These are phyloP conservation scores for Python bivittatus DNA, from an alignment of 2,113 vertebrate species.

Conservation along the genomic window DNA sequence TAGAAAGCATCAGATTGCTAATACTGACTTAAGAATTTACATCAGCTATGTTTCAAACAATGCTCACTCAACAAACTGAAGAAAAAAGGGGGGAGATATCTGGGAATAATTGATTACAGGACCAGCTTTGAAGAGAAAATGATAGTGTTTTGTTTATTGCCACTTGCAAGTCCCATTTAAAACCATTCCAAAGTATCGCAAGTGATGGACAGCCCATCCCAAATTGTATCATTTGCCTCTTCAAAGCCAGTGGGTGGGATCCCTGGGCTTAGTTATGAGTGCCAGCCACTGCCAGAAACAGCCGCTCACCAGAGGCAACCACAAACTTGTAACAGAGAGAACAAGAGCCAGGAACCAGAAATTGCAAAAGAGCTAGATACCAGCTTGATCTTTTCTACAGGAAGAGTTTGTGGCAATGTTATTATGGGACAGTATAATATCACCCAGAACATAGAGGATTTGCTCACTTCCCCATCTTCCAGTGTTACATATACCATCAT, in stretches of 20 bases:
- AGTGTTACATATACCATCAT: not conserved
- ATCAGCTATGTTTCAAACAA: not conserved
- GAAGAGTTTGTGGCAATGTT: not conserved
- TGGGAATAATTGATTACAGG: not conserved
- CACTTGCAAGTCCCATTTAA: not conserved
- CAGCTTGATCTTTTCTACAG: not conserved
- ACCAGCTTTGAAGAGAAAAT: not conserved
- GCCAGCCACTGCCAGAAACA: not conserved
- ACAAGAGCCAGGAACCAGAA: not conserved
- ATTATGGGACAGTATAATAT: not conserved
- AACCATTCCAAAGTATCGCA: not conserved
- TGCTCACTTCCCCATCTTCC: not conserved
- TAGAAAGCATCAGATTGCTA: not conserved
- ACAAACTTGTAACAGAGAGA: not conserved
- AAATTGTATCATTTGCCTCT: not conserved
- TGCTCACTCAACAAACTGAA: not conserved
- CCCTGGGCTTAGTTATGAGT: not conserved
- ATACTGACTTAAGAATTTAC: not conserved
- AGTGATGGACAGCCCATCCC: not conserved
- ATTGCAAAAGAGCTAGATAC: not conserved
- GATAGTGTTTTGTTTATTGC: not conserved
- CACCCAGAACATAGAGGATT: not conserved
- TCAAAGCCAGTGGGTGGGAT: not conserved
- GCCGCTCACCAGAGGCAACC: not conserved
- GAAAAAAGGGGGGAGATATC: not conserved